These are phyloP conservation scores for Tenualosa thibaudeaui DNA, from an alignment of 2,797 vertebrate species.

Conservation along the genomic window DNA sequence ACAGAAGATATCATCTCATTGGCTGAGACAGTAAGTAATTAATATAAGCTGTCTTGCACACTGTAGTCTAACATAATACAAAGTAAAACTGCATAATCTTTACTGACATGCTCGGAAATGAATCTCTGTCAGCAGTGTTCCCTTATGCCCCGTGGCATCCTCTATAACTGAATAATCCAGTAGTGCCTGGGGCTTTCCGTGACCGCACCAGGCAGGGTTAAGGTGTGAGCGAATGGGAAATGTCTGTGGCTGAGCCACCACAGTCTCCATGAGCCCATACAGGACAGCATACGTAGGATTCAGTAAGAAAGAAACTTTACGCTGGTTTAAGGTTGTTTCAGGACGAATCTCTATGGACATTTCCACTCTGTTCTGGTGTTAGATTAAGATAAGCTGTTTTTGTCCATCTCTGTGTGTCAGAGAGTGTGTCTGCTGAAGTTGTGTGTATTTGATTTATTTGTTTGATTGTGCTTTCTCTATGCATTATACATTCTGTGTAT, in stretches of 20 bases:
- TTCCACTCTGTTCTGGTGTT: neutral
- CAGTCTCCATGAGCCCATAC: neutral
- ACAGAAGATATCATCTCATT: conserved; percentile 30
- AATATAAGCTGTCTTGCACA: conserved; percentile 42
- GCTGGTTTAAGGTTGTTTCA: neutral
- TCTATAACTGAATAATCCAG: conserved; percentile 45
- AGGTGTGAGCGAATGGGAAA: neutral
- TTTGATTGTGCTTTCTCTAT: too few species aligned
- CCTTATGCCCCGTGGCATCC: conserved; percentile 41
- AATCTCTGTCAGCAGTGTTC: conserved; percentile 36
- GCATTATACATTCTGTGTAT: neutral
- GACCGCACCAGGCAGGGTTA: conserved; percentile 24
- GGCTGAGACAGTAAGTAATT: conserved; percentile 46
- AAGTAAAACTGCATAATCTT: conserved; percentile 46
- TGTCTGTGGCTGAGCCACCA: neutral
- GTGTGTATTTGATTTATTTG: neutral
- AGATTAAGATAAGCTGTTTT: neutral
- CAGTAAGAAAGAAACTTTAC: neutral
- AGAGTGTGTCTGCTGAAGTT: neutral
- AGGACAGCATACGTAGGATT: neutral
- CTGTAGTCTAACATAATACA: conserved; percentile 22
- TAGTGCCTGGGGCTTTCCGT: conserved; percentile 30
- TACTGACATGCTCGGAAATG: conserved; percentile 25
- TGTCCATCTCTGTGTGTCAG: neutral
- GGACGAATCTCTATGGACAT: neutral